A percentile compares a stretch with the other conserved stretches of the same genome.
These are phyloP conservation scores for Craniophora ligustri DNA, from an alignment of 2,888 invertebrate genomes.

Conservation along the genomic window DNA sequence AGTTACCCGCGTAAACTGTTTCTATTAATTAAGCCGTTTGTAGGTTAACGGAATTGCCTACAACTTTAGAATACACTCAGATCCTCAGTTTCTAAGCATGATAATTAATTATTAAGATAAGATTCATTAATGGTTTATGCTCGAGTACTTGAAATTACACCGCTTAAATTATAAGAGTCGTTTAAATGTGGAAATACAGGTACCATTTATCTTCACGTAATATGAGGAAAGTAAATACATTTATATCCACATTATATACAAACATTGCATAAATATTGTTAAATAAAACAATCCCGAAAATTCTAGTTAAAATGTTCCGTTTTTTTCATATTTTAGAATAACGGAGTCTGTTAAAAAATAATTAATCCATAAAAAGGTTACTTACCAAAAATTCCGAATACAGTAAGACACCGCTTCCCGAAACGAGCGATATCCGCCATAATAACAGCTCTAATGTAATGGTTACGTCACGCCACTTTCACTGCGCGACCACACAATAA, in stretches of 20 bases:
- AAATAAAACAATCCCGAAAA: too few species aligned
- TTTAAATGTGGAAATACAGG: neutral
- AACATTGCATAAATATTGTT: too few species aligned
- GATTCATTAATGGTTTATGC: neutral
- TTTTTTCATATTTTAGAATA: too few species aligned
- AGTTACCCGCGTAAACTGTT: neutral
- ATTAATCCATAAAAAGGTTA: conserved; percentile 22
- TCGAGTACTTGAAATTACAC: neutral
- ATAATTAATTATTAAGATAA: conserved; percentile 5
- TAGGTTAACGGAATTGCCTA: neutral
- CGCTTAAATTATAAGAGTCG: neutral
- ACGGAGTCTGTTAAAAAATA: neutral
- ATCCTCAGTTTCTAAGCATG: neutral
- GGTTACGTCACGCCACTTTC: conserved; percentile 86
- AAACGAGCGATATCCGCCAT: conserved; percentile 81
- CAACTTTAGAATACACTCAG: neutral
- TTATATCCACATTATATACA: too few species aligned
- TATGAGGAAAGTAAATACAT: too few species aligned
- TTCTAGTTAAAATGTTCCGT: too few species aligned
- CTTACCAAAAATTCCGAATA: conserved; percentile 74
- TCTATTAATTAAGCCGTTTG: neutral
- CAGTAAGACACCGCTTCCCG: conserved; percentile 78
- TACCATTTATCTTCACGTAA: neutral
- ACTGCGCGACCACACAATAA: conserved; percentile 76
- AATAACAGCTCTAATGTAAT: conserved; percentile 80